These are phyloP conservation scores for Temnothorax rugatulus DNA, from an alignment of 2,888 invertebrate genomes.

Conservation along the genomic window DNA sequence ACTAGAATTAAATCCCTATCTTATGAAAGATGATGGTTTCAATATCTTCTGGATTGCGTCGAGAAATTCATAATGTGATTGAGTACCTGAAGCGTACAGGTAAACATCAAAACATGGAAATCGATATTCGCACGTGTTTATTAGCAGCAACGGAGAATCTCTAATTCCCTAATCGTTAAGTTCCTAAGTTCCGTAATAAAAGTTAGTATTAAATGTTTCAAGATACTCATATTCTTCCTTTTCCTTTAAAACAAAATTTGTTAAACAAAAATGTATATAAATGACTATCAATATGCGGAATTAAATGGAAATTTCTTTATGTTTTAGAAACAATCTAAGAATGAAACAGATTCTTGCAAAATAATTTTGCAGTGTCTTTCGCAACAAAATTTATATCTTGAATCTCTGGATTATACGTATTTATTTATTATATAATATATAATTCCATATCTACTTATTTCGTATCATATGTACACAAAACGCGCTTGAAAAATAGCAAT, in stretches of 20 bases:
- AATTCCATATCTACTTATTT: neutral
- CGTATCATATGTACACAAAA: too few relatives aligned
- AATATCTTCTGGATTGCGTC: neutral
- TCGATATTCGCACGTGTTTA: slow-evolving; percentile 8
- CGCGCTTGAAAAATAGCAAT: neutral
- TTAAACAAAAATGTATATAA: neutral
- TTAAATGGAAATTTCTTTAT: neutral
- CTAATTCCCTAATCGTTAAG: neutral
- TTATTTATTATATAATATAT: neutral
- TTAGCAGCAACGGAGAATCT: neutral
- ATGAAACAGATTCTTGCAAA: neutral
- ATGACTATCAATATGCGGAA: neutral
- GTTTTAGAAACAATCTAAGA: neutral
- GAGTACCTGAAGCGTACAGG: neutral
- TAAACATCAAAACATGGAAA: slow-evolving; percentile 25
- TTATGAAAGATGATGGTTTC: neutral
- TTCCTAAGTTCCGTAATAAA: neutral
- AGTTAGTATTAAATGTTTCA: neutral
- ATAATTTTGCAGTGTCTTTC: neutral
- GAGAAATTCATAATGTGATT: slow-evolving; percentile 25
- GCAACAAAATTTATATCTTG: neutral
- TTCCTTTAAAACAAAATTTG: neutral
- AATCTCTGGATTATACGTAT: neutral
- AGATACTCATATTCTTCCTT: neutral
- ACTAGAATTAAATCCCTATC: slow-evolving; percentile 4